phyloP scores from a whole-genome alignment of 2,113 vertebrate genomes.

The Paedocypris sp. region DNA sequence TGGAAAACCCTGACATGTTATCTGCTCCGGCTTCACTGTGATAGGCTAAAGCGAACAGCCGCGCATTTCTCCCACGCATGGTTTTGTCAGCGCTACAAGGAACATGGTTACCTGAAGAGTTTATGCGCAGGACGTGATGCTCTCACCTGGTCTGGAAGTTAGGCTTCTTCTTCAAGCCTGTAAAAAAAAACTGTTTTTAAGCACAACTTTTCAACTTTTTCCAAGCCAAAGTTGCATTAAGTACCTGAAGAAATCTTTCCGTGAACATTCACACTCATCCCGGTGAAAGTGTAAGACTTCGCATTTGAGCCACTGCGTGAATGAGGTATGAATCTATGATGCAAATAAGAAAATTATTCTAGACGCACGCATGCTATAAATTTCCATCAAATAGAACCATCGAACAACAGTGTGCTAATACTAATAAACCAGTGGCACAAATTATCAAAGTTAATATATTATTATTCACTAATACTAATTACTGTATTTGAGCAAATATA shows the following conservation, averaged over 20 bases:
- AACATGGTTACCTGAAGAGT: neutral
- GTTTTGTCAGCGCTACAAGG: constrained; percentile 3
- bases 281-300: too few relatives aligned
- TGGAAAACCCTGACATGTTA: neutral
- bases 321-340: too few relatives aligned
- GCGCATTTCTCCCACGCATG: neutral
- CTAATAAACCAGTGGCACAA: too few relatives aligned
- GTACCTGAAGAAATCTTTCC: neutral
- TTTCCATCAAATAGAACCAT: too few relatives aligned
- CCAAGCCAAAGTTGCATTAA: neutral
- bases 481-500: too few relatives aligned
- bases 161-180: too few relatives aligned
- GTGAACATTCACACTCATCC: neutral
- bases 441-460: too few relatives aligned
- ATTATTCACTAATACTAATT: too few relatives aligned
- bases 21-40: neutral
- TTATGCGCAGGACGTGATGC: constrained; percentile 6
- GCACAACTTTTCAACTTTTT: neutral
- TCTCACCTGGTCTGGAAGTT: neutral
- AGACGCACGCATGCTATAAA: too few relatives aligned
- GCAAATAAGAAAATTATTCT: too few relatives aligned
- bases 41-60: neutral
- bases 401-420: too few relatives aligned
- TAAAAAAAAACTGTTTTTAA: neutral
- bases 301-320: too few relatives aligned